phyloP scores from a whole-genome alignment of 2,113 vertebrate genomes.

The Actenoides lindsayi region DNA sequence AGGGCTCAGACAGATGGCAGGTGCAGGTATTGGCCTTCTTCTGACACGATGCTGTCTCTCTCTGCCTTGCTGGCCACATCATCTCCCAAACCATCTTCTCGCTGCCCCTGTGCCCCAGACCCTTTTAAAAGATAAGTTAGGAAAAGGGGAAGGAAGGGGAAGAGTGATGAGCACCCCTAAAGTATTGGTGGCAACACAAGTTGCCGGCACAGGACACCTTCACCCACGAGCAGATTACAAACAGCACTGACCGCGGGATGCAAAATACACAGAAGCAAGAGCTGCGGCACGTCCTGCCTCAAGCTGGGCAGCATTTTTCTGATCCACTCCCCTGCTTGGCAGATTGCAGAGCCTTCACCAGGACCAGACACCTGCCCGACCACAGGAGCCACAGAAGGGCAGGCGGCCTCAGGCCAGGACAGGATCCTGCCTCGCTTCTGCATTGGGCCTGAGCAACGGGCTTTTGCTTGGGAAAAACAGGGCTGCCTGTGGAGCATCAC shows the following conservation, averaged over 20 bases:
- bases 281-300: background rate
- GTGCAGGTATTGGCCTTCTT: background rate
- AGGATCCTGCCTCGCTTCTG: background rate
- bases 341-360: background rate
- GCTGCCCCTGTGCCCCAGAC: background rate
- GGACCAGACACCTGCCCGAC: background rate
- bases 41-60: fast-evolving
- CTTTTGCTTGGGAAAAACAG: background rate
- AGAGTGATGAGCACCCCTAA: background rate
- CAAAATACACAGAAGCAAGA: background rate
- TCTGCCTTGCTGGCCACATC: background rate
- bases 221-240: fast-evolving
- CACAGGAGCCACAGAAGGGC: fast-evolving
- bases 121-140: background rate
- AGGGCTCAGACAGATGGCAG: background rate
- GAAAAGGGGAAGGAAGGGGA: background rate
- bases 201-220: background rate
- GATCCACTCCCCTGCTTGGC: background rate
- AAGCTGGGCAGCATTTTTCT: background rate
- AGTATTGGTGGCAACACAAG: background rate
- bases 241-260: fast-evolving
- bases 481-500: background rate
- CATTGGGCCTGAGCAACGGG: background rate
- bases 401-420: fast-evolving
- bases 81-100: background rate